Evolutionary conservation across 2,888 invertebrate genomes (phyloP).

Genomic region (Rambutsinella grinnellia): DNA sequence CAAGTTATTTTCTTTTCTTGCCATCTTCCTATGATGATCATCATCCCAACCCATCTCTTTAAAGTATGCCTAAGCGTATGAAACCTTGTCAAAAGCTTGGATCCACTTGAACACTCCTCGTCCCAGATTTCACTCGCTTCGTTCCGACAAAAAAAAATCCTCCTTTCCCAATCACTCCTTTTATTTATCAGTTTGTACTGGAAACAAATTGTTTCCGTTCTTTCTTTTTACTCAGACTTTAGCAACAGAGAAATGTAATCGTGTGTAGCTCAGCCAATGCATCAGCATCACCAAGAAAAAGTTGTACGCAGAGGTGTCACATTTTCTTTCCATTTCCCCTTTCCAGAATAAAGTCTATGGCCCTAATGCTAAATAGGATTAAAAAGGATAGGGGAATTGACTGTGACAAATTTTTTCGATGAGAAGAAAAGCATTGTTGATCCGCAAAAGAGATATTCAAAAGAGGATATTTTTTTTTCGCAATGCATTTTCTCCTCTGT

Average conservation of each 20-base stretch:
- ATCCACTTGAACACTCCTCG: neutral
- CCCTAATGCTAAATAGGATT: conserved; percentile 19
- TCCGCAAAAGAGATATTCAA: conserved; percentile 37
- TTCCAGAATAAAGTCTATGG: neutral
- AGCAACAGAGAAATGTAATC: neutral
- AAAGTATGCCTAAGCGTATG: conserved; percentile 16
- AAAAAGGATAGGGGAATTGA: conserved; percentile 26
- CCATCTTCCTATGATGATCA: no score
- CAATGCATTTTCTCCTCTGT: neutral
- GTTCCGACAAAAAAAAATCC: neutral
- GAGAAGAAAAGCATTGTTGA: conserved; percentile 37
- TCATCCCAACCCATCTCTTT: conserved; percentile 14
- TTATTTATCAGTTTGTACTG: neutral
- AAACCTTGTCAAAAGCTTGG: neutral
- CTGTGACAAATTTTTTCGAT: conserved; percentile 34
- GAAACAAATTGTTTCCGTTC: conserved; percentile 1
- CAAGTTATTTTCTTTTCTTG: no score
- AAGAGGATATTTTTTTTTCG: conserved; percentile 6
- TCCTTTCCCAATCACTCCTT: neutral
- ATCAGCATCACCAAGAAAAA: neutral
- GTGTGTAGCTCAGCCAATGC: neutral
- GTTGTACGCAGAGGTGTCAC: conserved; percentile 21
- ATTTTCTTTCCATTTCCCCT: conserved; percentile 12
- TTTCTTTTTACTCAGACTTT: neutral
- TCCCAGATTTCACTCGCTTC: neutral